These are phyloP conservation scores for Felis chaus DNA, from an alignment of 2,113 vertebrate species.

Conservation along the genomic window DNA sequence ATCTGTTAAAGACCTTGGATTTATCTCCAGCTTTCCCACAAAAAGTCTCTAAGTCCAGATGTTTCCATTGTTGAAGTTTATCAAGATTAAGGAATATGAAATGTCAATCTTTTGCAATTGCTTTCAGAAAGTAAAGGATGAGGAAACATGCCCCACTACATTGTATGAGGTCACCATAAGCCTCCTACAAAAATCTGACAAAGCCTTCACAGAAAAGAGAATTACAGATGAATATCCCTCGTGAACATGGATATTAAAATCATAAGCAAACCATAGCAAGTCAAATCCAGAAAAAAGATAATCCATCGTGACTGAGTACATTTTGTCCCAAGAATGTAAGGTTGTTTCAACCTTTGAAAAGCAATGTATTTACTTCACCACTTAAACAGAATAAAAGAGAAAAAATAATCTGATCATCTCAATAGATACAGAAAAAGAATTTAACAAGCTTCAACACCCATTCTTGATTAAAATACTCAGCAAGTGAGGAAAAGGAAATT, in stretches of 20 bases:
- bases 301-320: neutral
- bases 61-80: neutral
- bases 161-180: neutral
- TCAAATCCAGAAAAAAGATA: neutral
- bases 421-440: neutral
- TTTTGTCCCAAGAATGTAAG: neutral
- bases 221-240: neutral
- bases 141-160: neutral
- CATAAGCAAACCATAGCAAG: neutral
- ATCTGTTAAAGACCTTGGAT: neutral
- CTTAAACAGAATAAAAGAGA: neutral
- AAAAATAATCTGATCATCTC: neutral
- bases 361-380: neutral
- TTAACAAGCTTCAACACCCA: neutral
- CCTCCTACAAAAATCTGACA: neutral
- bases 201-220: neutral
- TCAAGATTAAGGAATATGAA: neutral
- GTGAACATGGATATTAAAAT: neutral
- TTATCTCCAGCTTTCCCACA: neutral
- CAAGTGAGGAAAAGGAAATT: neutral
- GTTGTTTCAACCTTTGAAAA: neutral
- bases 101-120: neutral
- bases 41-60: neutral
- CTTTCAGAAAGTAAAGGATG: neutral
- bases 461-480: neutral